Evolutionary conservation across 2,113 vertebrate genomes (phyloP).

Genomic region (Heterotilapia buettikoferi): DNA sequence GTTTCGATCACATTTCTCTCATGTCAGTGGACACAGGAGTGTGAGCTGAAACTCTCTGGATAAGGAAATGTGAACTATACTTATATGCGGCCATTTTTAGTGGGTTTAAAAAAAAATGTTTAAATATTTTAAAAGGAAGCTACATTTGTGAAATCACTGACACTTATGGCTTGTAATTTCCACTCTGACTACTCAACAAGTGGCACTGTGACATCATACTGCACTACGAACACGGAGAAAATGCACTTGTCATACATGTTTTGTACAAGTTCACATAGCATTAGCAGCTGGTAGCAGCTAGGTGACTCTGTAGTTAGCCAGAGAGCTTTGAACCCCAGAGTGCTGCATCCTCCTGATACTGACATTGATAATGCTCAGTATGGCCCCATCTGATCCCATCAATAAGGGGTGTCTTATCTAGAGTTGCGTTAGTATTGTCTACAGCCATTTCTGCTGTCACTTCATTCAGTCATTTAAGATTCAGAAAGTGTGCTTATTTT

Average conservation of each 20-base stretch:
- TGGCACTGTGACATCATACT: neutral
- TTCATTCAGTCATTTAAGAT: neutral
- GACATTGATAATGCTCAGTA: neutral
- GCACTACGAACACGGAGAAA: neutral
- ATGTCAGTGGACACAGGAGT: neutral
- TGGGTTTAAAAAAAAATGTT: neutral
- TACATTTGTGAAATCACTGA: neutral
- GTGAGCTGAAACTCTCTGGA: neutral
- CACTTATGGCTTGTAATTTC: neutral
- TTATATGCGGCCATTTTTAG: neutral
- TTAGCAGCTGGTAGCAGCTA: neutral
- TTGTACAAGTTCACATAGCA: neutral
- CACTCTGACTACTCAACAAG: neutral
- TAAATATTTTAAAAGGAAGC: neutral
- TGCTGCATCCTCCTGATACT: neutral
- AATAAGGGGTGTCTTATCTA: neutral
- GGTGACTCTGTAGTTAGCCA: neutral
- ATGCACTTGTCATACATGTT: neutral
- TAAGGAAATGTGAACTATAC: neutral
- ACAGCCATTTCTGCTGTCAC: neutral
- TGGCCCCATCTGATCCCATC: neutral
- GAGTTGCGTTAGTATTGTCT: neutral
- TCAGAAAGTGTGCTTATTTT: fast-evolving
- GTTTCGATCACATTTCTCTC: neutral
- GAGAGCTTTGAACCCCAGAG: neutral